Evolutionary conservation across 1,140 invertebrate genomes (phyloP).

Genomic region (Acromyrmex echinatior): DNA sequence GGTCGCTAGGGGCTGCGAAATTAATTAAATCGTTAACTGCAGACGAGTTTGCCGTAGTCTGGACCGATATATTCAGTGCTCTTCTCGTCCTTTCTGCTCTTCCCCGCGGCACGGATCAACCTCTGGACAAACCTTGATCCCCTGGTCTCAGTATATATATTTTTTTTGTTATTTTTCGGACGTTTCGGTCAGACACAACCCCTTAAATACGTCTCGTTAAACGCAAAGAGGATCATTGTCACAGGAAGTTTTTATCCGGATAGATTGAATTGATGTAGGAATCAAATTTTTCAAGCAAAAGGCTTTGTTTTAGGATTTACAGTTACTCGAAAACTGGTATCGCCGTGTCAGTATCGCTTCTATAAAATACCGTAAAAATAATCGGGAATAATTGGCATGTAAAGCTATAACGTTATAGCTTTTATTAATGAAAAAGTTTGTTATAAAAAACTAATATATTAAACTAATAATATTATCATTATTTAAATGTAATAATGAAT

Average conservation of each 20-base stretch:
- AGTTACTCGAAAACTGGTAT: neutral
- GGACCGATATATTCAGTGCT: conserved; percentile 56
- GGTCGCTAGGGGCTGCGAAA: conserved; percentile 66
- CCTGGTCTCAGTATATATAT: neutral
- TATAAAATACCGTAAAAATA: neutral
- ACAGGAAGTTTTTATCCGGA: neutral
- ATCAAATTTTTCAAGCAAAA: neutral
- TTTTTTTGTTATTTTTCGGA: conserved; percentile 36
- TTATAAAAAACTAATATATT: too few relatives aligned
- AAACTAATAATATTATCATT: neutral
- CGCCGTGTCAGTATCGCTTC: neutral
- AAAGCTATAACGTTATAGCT: neutral
- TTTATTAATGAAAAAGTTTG: neutral
- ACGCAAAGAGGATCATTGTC: conserved; percentile 22
- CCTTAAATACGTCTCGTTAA: conserved; percentile 47
- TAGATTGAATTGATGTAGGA: neutral
- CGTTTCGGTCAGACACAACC: neutral
- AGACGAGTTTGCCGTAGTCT: conserved; percentile 65
- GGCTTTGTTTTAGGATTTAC: conserved; percentile 10
- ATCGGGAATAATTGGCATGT: neutral
- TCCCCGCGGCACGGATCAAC: conserved; percentile 19
- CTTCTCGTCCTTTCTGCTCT: conserved; percentile 24
- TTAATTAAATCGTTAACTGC: conserved; percentile 75
- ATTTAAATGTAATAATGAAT: conserved; percentile 1
- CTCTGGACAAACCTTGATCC: neutral